Conservation (phyloP, 2,797 vertebrate species). For the Urocyon cinereoargenteus region DNA sequence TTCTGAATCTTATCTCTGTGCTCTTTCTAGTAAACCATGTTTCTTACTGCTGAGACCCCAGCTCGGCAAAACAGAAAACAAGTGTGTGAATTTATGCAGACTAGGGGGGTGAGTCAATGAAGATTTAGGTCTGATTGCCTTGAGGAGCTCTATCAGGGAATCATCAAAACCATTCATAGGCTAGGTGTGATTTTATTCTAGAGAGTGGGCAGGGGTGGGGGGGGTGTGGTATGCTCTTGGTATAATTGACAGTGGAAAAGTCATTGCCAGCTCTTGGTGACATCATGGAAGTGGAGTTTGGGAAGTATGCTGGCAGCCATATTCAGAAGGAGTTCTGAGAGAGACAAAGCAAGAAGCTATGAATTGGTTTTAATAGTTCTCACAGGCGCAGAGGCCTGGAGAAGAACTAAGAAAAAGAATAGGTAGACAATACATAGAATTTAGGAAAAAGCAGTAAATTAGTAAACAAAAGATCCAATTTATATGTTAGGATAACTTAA, state of each 20-base stretch:
- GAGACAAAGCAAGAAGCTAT: not conserved
- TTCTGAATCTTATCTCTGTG: not conserved
- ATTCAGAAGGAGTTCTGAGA: not conserved
- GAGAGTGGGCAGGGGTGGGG: not conserved
- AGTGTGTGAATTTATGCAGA: not conserved
- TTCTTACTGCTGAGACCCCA: not conserved
- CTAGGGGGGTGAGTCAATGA: not conserved
- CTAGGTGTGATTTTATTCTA: not conserved
- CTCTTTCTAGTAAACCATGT: not conserved
- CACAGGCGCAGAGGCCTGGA: not conserved
- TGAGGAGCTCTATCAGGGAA: not conserved
- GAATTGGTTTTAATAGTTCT: not conserved
- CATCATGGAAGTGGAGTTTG: not conserved
- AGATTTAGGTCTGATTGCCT: not conserved
- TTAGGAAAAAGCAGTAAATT: not conserved
- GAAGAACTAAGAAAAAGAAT: not conserved
- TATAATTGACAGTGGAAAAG: not conserved
- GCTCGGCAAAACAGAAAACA: not conserved
- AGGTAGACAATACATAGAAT: not conserved
- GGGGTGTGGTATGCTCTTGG: not conserved
- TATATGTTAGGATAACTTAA: not conserved
- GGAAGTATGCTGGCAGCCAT: not conserved
- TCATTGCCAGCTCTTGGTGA: not conserved
- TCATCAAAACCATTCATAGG: not conserved
- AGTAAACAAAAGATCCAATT: not conserved